Conservation (phyloP, 2,797 vertebrate genomes). For the Prunella strophiata region DNA sequence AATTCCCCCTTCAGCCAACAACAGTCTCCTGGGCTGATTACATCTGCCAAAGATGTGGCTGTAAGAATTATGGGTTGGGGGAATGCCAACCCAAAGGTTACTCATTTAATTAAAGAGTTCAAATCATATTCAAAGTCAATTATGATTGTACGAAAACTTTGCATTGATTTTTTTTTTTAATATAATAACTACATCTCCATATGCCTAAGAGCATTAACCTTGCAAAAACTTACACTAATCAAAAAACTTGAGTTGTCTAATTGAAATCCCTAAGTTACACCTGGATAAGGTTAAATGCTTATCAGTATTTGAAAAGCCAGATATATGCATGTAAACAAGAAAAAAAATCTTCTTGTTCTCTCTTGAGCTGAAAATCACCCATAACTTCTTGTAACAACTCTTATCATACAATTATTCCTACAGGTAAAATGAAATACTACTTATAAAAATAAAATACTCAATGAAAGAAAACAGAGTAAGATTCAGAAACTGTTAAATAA, state of each 20-base stretch:
- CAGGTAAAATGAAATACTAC: not conserved
- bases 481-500: not conserved
- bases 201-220: not conserved
- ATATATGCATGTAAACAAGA: not conserved
- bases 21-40: not conserved
- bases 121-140: not conserved
- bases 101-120: not conserved
- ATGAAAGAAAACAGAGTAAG: not conserved
- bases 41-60: not conserved
- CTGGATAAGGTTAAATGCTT: not conserved
- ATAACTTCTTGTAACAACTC: not conserved
- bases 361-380: not conserved
- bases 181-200: not conserved
- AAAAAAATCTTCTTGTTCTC: not conserved
- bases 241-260: not conserved
- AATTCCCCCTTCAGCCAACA: not conserved
- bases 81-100: not conserved
- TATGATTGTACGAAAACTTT: not conserved
- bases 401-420: not conserved
- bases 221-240: not conserved
- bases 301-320: not conserved
- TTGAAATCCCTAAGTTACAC: not conserved
- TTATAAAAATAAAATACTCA: not conserved
- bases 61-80: not conserved
- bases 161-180: not conserved